phyloP scores from a whole-genome alignment of 2,888 invertebrate species.

The Thera obeliscata region DNA sequence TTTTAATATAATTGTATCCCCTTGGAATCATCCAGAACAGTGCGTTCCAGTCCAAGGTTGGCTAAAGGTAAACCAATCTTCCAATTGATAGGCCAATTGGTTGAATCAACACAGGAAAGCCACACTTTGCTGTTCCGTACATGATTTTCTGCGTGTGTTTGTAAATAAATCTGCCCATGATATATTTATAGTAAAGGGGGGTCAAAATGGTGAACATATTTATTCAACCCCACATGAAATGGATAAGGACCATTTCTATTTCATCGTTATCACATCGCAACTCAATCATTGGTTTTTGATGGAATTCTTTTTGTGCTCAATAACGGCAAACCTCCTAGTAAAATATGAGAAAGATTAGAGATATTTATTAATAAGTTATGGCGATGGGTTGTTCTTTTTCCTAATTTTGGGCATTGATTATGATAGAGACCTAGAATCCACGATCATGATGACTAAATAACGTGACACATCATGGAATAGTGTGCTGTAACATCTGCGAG shows the following conservation, averaged over 20 bases:
- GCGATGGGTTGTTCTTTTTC: not conserved
- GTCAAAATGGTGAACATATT: no score
- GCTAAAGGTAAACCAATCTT: slow-evolving; percentile 70
- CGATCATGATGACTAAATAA: slow-evolving; percentile 12
- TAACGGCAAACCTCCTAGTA: no score
- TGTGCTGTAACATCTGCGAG: slow-evolving; percentile 13
- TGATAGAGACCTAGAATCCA: slow-evolving; percentile 9
- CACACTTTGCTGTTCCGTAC: slow-evolving; percentile 53
- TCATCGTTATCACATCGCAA: no score
- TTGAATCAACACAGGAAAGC: slow-evolving; percentile 62
- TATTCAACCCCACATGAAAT: no score
- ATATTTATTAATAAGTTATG: no score
- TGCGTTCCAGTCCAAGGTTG: slow-evolving; percentile 59
- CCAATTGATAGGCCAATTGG: slow-evolving; percentile 72
- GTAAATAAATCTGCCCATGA: slow-evolving; percentile 29
- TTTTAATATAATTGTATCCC: not conserved
- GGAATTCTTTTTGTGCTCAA: no score
- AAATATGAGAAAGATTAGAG: no score
- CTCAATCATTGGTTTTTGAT: no score
- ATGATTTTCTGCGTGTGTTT: slow-evolving; percentile 37
- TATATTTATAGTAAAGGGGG: not conserved
- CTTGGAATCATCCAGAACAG: slow-evolving; percentile 39
- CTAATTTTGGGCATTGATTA: slow-evolving; percentile 1
- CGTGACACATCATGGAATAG: slow-evolving; percentile 20
- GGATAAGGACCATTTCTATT: no score